A percentile compares a stretch with the other conserved stretches of the same genome.
These are phyloP conservation scores for Peromyscus attwateri DNA, from an alignment of 2,797 vertebrate genomes.

Conservation along the genomic window DNA sequence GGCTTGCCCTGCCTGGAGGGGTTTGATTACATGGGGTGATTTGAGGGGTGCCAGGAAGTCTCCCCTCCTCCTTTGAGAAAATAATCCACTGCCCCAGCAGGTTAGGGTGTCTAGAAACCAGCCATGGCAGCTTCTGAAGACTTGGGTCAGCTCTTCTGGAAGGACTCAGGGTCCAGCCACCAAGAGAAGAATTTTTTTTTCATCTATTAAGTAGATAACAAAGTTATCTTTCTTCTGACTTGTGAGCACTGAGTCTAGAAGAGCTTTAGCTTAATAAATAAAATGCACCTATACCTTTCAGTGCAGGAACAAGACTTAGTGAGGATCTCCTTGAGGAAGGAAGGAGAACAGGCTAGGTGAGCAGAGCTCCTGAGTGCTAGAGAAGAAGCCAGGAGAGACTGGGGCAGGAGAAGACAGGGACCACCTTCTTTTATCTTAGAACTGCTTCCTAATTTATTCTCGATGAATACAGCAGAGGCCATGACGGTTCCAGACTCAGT, in stretches of 20 bases:
- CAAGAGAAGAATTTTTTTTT: background rate
- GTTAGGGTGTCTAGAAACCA: conserved; percentile 18
- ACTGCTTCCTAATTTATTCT: background rate
- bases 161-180: background rate
- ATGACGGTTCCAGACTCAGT: background rate
- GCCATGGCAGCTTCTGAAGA: background rate
- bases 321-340: background rate
- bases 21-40: background rate
- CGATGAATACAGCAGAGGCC: background rate
- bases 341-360: background rate
- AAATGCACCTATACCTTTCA: background rate
- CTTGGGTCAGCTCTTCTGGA: background rate
- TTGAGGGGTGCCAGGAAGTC: conserved; percentile 29
- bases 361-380: background rate
- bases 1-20: background rate
- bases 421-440: background rate
- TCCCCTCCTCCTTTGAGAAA: conserved; percentile 42
- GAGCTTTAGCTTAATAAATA: background rate
- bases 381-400: background rate
- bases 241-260: background rate
- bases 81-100: conserved; percentile 7
- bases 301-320: no score
- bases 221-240: conserved; percentile 7
- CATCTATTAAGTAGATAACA: background rate
- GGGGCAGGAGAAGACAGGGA: background rate